These are phyloP conservation scores for Pantherophis alleghaniensis DNA, from an alignment of 2,797 vertebrate genomes.

Conservation along the genomic window DNA sequence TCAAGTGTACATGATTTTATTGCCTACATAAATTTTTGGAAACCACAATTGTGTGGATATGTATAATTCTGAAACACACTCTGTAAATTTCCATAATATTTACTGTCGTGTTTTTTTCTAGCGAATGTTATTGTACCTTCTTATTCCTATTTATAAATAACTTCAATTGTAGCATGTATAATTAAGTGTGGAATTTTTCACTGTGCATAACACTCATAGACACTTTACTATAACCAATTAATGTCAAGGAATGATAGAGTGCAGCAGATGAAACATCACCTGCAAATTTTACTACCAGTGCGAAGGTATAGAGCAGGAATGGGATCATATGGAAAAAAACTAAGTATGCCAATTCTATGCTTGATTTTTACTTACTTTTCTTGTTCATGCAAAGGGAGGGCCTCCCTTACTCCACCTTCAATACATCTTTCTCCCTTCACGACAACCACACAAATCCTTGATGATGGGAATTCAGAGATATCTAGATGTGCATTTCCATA, in stretches of 20 bases:
- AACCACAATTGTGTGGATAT: rapidly evolving
- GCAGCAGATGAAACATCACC: background rate
- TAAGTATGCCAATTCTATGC: background rate
- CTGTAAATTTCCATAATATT: background rate
- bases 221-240: background rate
- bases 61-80: background rate
- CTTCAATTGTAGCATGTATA: background rate
- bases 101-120: background rate
- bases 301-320: background rate
- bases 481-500: background rate
- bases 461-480: background rate
- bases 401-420: background rate
- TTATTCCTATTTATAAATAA: background rate
- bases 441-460: background rate
- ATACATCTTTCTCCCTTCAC: background rate
- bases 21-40: rapidly evolving
- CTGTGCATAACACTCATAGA: background rate
- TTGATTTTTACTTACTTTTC: background rate
- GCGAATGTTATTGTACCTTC: background rate
- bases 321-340: background rate
- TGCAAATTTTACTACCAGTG: no score
- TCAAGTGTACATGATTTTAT: rapidly evolving
- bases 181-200: background rate
- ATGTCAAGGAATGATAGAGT: background rate
- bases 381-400: background rate